Evolutionary conservation across 2,113 vertebrate genomes (phyloP).

Genomic region (Potamarius usumacintae): DNA sequence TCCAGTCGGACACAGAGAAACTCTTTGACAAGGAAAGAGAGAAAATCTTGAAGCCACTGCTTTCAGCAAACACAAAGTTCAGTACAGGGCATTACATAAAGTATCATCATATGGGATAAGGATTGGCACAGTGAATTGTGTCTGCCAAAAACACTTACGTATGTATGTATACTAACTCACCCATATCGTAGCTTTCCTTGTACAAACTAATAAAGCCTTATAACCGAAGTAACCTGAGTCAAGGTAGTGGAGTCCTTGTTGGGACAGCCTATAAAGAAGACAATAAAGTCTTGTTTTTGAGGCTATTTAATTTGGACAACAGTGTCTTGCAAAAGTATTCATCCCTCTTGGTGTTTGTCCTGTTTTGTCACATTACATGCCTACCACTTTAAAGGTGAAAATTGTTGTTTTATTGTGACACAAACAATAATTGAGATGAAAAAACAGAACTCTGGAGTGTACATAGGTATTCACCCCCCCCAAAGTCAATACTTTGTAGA

Average conservation of each 20-base stretch:
- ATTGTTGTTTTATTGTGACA: too few relatives aligned
- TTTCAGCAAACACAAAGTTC: background rate
- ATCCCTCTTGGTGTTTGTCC: too few relatives aligned
- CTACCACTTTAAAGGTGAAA: too few relatives aligned
- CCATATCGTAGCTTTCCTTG: slow-evolving; percentile 85
- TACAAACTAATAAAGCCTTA: slow-evolving; percentile 80
- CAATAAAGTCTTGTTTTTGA: background rate
- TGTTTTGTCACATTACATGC: too few relatives aligned
- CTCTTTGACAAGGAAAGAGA: slow-evolving; percentile 71
- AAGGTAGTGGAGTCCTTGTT: slow-evolving; percentile 88
- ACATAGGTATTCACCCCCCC: too few relatives aligned
- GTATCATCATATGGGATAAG: background rate
- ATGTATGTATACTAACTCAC: slow-evolving; percentile 70
- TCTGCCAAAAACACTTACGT: background rate
- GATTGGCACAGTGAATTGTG: background rate
- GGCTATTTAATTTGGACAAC: too few relatives aligned
- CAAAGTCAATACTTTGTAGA: too few relatives aligned
- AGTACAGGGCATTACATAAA: background rate
- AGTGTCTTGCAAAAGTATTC: too few relatives aligned
- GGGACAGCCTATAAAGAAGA: slow-evolving; percentile 69
- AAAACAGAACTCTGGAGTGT: too few relatives aligned
- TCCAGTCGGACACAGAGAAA: slow-evolving; percentile 88
- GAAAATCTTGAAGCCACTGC: background rate
- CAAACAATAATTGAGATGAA: too few relatives aligned
- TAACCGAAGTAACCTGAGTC: slow-evolving; percentile 81